phyloP scores from a whole-genome alignment of 1,140 invertebrate species.

The Chironomus striatipennis region DNA sequence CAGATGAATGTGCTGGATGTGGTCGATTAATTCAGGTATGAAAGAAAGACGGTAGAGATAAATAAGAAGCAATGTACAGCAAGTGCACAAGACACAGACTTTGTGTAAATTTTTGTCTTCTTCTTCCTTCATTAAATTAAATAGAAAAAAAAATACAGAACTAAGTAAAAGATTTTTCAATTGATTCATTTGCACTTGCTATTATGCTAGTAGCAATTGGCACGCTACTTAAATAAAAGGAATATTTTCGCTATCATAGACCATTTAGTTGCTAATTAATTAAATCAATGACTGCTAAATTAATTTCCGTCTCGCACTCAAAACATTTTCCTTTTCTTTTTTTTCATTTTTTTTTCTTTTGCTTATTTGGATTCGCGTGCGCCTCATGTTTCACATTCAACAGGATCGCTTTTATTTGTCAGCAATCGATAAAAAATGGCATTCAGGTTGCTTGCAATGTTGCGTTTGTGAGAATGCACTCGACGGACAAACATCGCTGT shows the following conservation, averaged over 20 bases:
- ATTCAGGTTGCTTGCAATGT: slow-evolving; percentile 83
- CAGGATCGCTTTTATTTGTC: slow-evolving; percentile 85
- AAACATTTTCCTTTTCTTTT: slow-evolving; percentile 27
- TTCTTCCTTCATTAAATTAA: neutral
- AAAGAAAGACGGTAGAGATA: too few relatives aligned
- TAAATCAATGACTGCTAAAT: slow-evolving; percentile 22
- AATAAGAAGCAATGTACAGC: neutral
- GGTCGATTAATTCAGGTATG: slow-evolving; percentile 39
- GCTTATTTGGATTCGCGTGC: neutral
- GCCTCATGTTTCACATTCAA: neutral
- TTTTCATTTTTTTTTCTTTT: slow-evolving; percentile 20
- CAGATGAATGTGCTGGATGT: slow-evolving; percentile 40
- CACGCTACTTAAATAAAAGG: neutral
- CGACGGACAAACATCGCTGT: slow-evolving; percentile 87
- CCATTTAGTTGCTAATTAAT: slow-evolving; percentile 20
- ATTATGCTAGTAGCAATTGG: neutral
- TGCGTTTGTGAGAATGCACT: slow-evolving; percentile 81
- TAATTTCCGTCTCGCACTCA: neutral
- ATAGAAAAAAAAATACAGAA: neutral
- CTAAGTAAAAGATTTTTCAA: neutral
- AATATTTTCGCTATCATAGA: neutral
- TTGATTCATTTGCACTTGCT: neutral
- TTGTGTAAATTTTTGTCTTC: too few relatives aligned
- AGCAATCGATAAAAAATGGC: slow-evolving; percentile 89
- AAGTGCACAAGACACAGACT: too few relatives aligned